Evolutionary conservation across 2,797 vertebrate genomes (phyloP), one percentile per base, ranked within the genome.

Genomic region (Tragopan temminckii): DNA sequence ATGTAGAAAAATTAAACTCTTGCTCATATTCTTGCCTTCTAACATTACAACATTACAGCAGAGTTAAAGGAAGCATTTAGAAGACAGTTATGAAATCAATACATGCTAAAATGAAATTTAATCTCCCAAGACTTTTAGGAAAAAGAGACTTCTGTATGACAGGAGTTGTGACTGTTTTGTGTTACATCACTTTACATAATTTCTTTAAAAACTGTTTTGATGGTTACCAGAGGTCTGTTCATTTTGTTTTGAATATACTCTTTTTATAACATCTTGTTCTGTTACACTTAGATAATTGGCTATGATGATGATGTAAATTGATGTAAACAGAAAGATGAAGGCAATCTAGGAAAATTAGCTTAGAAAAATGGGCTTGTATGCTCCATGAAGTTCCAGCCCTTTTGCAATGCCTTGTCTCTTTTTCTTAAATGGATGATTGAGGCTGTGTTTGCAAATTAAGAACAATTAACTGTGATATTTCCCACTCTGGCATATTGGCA

Each of bases 221-320:
- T 81, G 62, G 43, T 88, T 94, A 86, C 57, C 80, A 94, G 88
- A 93, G 36, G 36, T 79, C 74, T 67, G 20, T 40, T 58, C 25
- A n/a, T 76, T 57, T 82, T 77, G 36, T 78, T 95, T 84, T 80
- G 67, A 80, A 69, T 70, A 48, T 1, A 3, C 3, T 61, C 13
- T 88, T 90, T 90, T 96, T 61, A 61, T 67, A 95, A 42, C 52
- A 64, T 89, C 64, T 81, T 93, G 70, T 80, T 95, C 70, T 84
- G 23, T 84, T 94, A 61, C 50, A 81, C 64, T 68, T 88, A 67
- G 40, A 64, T 77, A 86, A 88, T 90, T 81, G 43, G 35, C 76
- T 95, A 72, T 74, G 64, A 80, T 93, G 64, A 83, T 78, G 16
- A 88, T 84, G 43, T 69, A 72, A 92, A 88, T 84, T 74, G 76